Evolutionary conservation across 2,797 vertebrate species (phyloP), one percentile per base, ranked within the genome.

Genomic region (Lindbergichthys nudifrons): DNA sequence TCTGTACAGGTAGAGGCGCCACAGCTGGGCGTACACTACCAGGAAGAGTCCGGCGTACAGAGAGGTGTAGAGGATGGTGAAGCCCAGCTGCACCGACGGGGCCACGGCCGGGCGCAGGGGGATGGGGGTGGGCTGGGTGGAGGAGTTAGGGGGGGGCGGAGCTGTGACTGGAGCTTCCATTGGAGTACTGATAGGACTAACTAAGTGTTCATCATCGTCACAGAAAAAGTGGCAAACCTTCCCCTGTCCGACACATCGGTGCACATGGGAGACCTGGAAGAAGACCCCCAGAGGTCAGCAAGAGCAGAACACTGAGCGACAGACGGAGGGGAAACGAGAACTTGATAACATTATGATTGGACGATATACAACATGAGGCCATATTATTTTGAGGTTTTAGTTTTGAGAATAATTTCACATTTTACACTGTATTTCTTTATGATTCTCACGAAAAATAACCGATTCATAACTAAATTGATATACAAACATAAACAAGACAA

Each of bases 21-120:
- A 97, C 10, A 97, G 96, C 92, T 97, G 96, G 70, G 89, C 48
- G 70, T 96, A 97, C 23, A 96, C 95, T 5, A 93, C 92, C 78
- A 96, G 85, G 88, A 97, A 97, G 58, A 97, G 94, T 15, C 71
- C 80, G 1, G 89, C 94, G 0, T 97, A 97, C 62, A 97, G 87
- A 13, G 79, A 21, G 2, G 95, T 95, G 89, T 96, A 97, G 52
- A 96, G 91, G n/a, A 94, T 68, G 0, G 96, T 97, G 86, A 97
- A 94, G 26, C 96, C 95, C 4, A 96, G 93, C 88, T 96, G 92
- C 65, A 97, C 96, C 0, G 96, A 95, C 0, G 95, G 96, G 3
- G 96, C 91, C 41, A 96, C 85, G 0, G 96, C 96, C 0, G 96
- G 96, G 0, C 23, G 88, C 67, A 97, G 95, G 46, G 96, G 94